Evolutionary conservation across 1,140 invertebrate species (phyloP).

Genomic region (Drosophila malerkotliana): DNA sequence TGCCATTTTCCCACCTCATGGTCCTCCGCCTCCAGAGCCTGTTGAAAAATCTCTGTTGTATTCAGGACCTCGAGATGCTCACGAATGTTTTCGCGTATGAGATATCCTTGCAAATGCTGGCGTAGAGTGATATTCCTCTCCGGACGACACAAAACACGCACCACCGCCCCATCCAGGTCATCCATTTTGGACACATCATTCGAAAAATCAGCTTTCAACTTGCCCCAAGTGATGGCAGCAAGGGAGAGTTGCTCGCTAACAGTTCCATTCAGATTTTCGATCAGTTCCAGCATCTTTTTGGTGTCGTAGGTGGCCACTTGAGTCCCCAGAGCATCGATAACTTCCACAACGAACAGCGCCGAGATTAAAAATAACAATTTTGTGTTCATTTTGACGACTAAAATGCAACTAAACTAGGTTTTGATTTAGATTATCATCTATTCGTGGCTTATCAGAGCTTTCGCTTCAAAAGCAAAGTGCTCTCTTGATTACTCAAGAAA

Average conservation of each 20-base stretch:
- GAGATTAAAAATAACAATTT: conserved; percentile 3
- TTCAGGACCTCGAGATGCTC: conserved; percentile 34
- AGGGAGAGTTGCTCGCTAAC: conserved; percentile 29
- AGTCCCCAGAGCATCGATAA: conserved; percentile 11
- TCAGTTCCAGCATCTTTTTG: conserved; percentile 32
- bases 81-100: conserved; percentile 33
- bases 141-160: conserved; percentile 18
- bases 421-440: conserved; percentile 6
- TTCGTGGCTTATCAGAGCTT: conserved; percentile 22
- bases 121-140: conserved; percentile 15
- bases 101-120: conserved; percentile 21
- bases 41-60: conserved; percentile 20
- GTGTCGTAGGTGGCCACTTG: conserved; percentile 41
- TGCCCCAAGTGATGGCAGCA: conserved; percentile 38
- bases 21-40: conserved; percentile 31
- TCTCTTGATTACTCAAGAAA: not conserved
- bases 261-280: conserved; percentile 23
- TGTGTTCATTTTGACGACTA: conserved; percentile 14
- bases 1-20: conserved; percentile 47
- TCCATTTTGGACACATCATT: conserved; percentile 35
- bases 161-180: conserved; percentile 19
- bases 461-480: not conserved
- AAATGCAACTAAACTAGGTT: conserved; percentile 15
- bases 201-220: conserved; percentile 31
- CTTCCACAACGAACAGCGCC: not conserved